These are phyloP conservation scores for Montipora sp. DNA, from an alignment of 64 coral and sea anemone species.

Conservation along the genomic window DNA sequence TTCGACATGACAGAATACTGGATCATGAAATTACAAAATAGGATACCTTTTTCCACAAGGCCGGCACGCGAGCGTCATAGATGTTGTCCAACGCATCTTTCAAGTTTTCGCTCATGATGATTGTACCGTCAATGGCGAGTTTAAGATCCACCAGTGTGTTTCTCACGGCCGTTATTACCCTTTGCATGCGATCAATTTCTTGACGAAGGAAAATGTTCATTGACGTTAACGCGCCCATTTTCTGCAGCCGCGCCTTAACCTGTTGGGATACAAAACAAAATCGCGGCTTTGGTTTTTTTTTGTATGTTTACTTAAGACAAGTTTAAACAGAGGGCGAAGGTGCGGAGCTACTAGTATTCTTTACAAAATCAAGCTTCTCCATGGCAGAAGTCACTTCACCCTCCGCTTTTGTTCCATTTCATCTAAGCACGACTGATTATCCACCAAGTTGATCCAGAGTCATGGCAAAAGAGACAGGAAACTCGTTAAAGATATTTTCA, in stretches of 20 bases:
- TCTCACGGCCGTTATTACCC: conserved; percentile 86
- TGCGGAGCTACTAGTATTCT: no score
- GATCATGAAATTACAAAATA: neutral
- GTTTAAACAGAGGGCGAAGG: no score
- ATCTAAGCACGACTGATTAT: no score
- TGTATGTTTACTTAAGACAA: no score
- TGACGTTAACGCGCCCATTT: conserved; percentile 94
- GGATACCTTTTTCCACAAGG: conserved; percentile 92
- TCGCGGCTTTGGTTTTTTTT: no score
- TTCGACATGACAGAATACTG: neutral
- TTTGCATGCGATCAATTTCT: conserved; percentile 98
- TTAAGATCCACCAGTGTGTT: conserved; percentile 88
- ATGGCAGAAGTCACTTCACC: no score
- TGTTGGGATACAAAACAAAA: conserved; percentile 5
- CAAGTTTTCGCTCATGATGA: conserved; percentile 98
- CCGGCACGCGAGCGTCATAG: conserved; percentile 94
- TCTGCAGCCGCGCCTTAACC: conserved; percentile 92
- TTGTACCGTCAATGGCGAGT: conserved; percentile 94
- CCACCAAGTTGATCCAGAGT: no score
- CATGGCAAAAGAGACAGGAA: no score
- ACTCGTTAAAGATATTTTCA: no score
- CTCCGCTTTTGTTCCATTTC: no score
- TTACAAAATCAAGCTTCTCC: no score
- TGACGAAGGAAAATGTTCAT: conserved; percentile 99
- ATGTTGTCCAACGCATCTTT: conserved; percentile 98